phyloP scores from a whole-genome alignment of 2,113 vertebrate genomes.

The Thalassarche chlororhynchos region DNA sequence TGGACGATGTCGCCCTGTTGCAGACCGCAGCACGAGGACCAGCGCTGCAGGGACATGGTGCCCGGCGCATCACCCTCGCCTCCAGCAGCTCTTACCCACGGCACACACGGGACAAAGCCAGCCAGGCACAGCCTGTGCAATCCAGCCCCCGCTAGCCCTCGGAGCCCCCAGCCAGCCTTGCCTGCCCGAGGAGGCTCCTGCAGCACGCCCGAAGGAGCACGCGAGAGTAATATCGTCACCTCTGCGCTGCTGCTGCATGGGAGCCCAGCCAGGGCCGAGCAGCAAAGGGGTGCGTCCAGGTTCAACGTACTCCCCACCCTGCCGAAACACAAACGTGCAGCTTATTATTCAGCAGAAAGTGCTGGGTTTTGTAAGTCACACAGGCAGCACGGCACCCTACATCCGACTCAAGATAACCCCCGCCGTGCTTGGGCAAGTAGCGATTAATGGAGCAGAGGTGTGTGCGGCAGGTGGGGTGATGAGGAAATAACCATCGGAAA shows the following conservation, averaged over 20 bases:
- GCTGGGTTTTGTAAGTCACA: not conserved
- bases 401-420: fast-evolving
- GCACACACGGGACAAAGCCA: not conserved
- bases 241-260: not conserved
- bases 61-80: not conserved
- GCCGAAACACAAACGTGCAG: fast-evolving
- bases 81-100: not conserved
- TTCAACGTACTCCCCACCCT: too few relatives aligned
- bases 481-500: fast-evolving
- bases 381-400: not conserved
- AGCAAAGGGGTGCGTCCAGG: not conserved
- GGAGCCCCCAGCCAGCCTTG: not conserved
- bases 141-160: not conserved
- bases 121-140: not conserved
- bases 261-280: not conserved
- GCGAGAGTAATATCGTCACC: not conserved
- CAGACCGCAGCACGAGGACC: fast-evolving
- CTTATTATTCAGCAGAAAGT: fast-evolving
- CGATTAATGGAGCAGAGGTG: too few relatives aligned
- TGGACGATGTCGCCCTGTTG: fast-evolving
- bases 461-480: too few relatives aligned
- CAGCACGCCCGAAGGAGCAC: not conserved
- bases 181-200: not conserved
- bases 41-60: too few relatives aligned
- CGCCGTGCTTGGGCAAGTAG: fast-evolving